Evolutionary conservation across 2,113 vertebrate genomes (phyloP).

Genomic region (Vidua chalybeata): DNA sequence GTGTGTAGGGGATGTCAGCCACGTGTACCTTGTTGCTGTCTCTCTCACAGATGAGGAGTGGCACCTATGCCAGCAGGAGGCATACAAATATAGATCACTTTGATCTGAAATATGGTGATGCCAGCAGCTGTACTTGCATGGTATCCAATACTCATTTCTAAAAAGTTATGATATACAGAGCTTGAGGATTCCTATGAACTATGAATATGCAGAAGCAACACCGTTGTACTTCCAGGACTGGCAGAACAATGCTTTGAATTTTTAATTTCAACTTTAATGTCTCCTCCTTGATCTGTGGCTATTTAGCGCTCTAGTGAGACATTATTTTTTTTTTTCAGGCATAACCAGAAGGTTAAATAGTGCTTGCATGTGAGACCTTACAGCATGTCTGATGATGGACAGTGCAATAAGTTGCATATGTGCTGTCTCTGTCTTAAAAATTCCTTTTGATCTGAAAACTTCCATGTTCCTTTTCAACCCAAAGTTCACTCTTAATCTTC

Average conservation of each 20-base stretch:
- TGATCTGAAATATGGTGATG: neutral
- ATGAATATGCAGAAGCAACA: neutral
- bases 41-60: neutral
- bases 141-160: neutral
- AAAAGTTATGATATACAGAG: neutral
- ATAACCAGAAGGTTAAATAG: neutral
- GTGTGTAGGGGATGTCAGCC: neutral
- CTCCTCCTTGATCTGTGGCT: neutral
- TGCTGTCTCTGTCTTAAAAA: neutral
- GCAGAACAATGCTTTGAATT: neutral
- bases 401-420: neutral
- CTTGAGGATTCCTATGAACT: neutral
- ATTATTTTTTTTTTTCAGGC: neutral
- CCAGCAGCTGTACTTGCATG: neutral
- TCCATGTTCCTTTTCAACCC: neutral
- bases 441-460: neutral
- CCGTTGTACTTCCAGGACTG: neutral
- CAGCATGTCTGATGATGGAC: neutral
- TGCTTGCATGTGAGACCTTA: neutral
- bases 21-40: rapidly evolving
- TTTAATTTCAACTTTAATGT: neutral
- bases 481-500: neutral
- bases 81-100: neutral
- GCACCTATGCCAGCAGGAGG: neutral
- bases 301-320: neutral